Conservation (phyloP, 2,113 vertebrate species). For the Sapajus apella region DNA sequence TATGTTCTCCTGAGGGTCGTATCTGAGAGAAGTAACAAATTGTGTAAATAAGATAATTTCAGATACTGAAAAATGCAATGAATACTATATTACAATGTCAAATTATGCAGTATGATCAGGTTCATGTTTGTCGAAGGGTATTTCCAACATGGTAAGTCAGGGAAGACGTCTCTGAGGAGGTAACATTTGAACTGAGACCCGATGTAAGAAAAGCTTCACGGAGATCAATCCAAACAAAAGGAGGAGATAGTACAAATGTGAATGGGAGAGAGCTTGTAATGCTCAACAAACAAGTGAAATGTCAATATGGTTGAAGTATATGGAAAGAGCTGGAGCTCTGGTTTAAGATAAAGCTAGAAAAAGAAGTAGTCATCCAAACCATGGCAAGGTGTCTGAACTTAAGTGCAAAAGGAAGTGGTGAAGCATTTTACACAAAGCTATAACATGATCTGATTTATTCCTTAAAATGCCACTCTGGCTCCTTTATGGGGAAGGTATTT, state of each 20-base stretch:
- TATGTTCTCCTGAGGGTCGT: conserved; percentile 5
- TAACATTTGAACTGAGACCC: background rate
- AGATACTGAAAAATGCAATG: background rate
- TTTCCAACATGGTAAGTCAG: background rate
- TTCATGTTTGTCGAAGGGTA: background rate
- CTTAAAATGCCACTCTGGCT: background rate
- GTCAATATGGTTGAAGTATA: background rate
- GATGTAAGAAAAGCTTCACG: background rate
- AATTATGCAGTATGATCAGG: background rate
- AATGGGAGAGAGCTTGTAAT: background rate
- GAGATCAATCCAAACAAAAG: background rate
- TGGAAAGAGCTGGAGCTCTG: background rate
- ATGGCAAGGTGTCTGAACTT: background rate
- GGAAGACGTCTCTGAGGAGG: background rate
- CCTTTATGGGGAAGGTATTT: background rate
- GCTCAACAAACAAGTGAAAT: background rate
- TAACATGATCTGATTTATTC: background rate
- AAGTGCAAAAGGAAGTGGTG: background rate
- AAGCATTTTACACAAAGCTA: background rate
- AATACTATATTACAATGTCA: background rate
- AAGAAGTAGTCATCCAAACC: background rate
- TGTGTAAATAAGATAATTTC: background rate
- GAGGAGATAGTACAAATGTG: background rate
- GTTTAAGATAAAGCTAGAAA: background rate
- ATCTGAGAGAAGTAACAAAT: background rate